Conservation (phyloP, 2,113 vertebrate genomes). For the Pseudopodoces humilis region DNA sequence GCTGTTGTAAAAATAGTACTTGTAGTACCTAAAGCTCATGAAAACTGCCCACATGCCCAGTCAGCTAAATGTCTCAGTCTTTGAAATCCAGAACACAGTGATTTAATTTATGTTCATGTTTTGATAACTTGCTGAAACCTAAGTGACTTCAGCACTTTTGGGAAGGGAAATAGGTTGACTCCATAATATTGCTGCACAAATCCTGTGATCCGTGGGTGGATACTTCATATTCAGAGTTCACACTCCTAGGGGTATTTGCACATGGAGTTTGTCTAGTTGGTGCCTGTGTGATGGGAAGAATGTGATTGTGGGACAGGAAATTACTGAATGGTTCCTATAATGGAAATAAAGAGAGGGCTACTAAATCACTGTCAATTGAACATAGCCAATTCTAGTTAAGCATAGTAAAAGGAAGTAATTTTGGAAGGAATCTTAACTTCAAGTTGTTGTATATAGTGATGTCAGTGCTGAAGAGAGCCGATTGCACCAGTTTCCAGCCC, state of each 20-base stretch:
- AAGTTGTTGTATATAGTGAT: not conserved
- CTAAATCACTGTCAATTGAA: not conserved
- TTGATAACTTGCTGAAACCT: not conserved
- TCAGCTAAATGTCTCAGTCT: not conserved
- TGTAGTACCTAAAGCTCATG: not conserved
- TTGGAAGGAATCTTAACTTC: not conserved
- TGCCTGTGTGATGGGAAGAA: not conserved
- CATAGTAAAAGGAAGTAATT: not conserved
- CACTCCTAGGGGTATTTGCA: not conserved
- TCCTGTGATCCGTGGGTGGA: not conserved
- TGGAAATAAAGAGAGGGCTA: not conserved
- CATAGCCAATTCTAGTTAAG: not conserved
- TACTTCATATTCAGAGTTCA: not conserved
- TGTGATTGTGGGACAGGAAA: not conserved
- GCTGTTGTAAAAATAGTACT: not conserved
- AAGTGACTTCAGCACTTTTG: not conserved
- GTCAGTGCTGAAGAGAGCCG: not conserved
- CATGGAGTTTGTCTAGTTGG: not conserved
- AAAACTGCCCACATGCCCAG: not conserved
- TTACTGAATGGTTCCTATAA: not conserved
- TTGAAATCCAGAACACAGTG: not conserved
- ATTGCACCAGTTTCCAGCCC: conserved; percentile 77
- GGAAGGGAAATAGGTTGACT: not conserved
- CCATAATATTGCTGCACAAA: not conserved
- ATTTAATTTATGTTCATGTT: not conserved